Evolutionary conservation across 2,113 vertebrate genomes (phyloP).

Genomic region (Nycticryphes semicollaris): DNA sequence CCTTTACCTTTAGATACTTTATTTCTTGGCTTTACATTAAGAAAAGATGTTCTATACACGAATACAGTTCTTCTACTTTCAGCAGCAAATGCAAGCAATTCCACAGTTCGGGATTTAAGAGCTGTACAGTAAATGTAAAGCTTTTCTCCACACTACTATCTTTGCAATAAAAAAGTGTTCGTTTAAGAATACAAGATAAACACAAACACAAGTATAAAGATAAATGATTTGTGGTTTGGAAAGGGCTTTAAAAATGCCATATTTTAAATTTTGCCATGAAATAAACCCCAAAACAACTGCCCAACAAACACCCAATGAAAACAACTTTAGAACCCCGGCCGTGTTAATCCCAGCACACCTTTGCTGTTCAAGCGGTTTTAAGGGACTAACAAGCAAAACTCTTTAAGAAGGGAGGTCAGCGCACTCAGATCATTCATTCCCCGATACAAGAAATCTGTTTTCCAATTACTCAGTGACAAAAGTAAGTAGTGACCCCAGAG

Average conservation of each 20-base stretch:
- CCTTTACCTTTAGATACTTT: not conserved
- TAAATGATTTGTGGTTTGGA: too few species aligned
- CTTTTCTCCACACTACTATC: not conserved
- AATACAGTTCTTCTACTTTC: not conserved
- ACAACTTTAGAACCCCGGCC: not conserved
- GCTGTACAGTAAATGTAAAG: not conserved
- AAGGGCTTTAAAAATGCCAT: too few species aligned
- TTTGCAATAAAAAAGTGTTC: not conserved
- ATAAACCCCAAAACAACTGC: not conserved
- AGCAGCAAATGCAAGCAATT: not conserved
- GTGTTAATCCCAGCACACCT: not conserved
- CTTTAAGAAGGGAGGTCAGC: not conserved
- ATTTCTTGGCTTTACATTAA: not conserved
- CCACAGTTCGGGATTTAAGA: not conserved
- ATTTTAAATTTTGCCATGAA: not conserved
- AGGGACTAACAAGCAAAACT: not conserved
- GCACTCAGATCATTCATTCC: not conserved
- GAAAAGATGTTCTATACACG: not conserved
- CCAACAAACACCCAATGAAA: not conserved
- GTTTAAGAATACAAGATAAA: not conserved
- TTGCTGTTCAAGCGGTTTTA: not conserved
- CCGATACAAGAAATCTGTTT: not conserved
- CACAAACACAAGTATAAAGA: too few species aligned
- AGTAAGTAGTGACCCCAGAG: not conserved
- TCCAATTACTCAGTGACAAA: not conserved